Evolutionary conservation across 1,140 invertebrate species (phyloP), one percentile per base, ranked within the genome.

Genomic region (Formica exsecta): DNA sequence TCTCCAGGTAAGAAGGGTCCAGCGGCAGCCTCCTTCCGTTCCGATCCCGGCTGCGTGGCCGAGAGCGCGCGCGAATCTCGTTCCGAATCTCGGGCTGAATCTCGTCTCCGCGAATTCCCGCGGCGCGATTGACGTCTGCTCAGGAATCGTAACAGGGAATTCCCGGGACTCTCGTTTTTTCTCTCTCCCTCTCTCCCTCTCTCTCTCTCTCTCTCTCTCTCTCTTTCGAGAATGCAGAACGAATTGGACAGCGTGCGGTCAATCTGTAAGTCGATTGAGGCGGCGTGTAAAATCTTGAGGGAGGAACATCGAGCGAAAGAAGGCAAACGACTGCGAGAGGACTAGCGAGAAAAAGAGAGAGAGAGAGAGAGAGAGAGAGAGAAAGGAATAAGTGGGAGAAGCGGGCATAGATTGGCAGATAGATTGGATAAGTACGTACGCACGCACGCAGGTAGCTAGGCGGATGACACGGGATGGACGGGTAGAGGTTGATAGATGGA

Each of bases 1-100:
- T 90, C 93, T 94, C 93, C 94, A 94, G 94, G 94, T 94, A 92
- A 92, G 48, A 51, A 51, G 71, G 36, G 38, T 32, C 48, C 41
- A 54, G 48, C 38, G 22, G 25, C 48, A 44, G 29, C 57, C 25
- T 22, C 32, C 73, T 54, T 36, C 25, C 36, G 22, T 57, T n/a
- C 3, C 32, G 11, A 25, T 41, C 25, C 29, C 11, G 22, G 16
- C 11, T 19, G 19, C 51, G 41, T 38, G 48, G 16, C 61, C 61
- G 41, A 19, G 65, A 41, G 36, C 32, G 44, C 77, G 64, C 48
- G 66, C 54, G 66, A 81, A 57, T 25, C 44, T 25, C 22, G 32
- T 38, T 68, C 41, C 76, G 76, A 44, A 73, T 59, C 51, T 22
- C 36, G n/a, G 16, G 4, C 29, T 13, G 13, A 16, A 51, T 51